Conservation (phyloP, 1,140 invertebrate genomes). For the Drosophila dunni region DNA sequence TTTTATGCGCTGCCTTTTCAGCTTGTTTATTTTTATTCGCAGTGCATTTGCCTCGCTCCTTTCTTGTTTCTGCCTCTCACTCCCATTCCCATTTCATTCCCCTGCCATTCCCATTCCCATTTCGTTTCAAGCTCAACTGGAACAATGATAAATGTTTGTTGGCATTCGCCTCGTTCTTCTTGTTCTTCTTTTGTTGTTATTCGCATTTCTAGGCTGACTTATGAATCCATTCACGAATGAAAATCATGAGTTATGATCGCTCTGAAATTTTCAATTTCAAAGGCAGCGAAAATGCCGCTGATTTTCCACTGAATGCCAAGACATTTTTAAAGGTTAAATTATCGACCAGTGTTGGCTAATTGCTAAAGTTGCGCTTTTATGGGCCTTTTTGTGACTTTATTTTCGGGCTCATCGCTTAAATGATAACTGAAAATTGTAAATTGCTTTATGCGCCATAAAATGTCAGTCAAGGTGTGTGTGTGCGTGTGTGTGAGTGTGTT, state of each 20-base stretch:
- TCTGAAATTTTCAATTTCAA: conserved; percentile 31
- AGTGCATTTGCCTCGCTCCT: conserved; percentile 36
- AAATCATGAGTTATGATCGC: conserved; percentile 39
- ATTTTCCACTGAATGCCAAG: neutral
- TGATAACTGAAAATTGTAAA: conserved; percentile 43
- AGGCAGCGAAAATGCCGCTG: conserved; percentile 4
- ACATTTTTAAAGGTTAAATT: conserved; percentile 30
- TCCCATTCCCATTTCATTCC: neutral
- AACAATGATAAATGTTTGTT: conserved; percentile 71
- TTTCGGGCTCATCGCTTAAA: conserved; percentile 10
- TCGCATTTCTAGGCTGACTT: conserved; percentile 68
- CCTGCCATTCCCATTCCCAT: conserved; percentile 16
- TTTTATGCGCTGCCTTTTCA: conserved; percentile 12
- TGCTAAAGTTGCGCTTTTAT: conserved; percentile 53
- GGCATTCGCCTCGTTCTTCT: conserved; percentile 51
- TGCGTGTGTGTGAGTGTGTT: conserved; percentile 10
- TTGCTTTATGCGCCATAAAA: conserved; percentile 53
- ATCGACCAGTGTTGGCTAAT: conserved; percentile 44
- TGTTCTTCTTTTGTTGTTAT: conserved; percentile 48
- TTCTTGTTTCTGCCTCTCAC: neutral
- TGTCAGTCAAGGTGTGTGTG: conserved; percentile 28
- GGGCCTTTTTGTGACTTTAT: conserved; percentile 24
- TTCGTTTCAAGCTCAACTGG: conserved; percentile 69
- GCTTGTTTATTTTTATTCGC: conserved; percentile 68
- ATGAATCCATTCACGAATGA: conserved; percentile 25